Conservation (phyloP, 2,888 invertebrate genomes). For the Cremastinae sp. region DNA sequence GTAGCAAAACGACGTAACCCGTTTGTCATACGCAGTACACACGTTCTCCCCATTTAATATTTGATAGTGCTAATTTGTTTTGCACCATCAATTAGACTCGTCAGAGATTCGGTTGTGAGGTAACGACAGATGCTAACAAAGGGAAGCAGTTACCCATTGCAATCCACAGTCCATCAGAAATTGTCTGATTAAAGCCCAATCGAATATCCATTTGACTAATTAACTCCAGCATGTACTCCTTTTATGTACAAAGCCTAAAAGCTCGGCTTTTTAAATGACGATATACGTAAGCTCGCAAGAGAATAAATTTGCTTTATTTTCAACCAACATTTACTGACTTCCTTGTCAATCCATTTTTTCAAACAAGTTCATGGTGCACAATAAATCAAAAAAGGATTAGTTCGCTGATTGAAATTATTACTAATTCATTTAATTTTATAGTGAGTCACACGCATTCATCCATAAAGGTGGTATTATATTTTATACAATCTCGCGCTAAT, state of each 20-base stretch:
- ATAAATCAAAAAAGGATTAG: too few relatives aligned
- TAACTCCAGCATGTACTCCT: conserved; percentile 58
- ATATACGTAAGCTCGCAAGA: conserved; percentile 14
- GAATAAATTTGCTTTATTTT: conserved; percentile 27
- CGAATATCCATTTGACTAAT: conserved; percentile 68
- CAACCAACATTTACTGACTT: too few relatives aligned
- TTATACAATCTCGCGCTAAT: too few relatives aligned
- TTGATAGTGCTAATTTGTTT: conserved; percentile 64
- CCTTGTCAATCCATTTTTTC: too few relatives aligned
- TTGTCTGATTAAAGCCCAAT: conserved; percentile 70
- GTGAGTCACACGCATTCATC: too few relatives aligned
- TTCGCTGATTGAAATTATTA: too few relatives aligned
- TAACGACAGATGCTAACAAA: conserved; percentile 48
- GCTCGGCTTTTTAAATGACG: conserved; percentile 40
- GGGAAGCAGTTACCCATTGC: conserved; percentile 51
- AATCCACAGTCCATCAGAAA: conserved; percentile 59
- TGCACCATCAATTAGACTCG: conserved; percentile 62
- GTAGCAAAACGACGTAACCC: conserved; percentile 39
- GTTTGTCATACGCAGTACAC: conserved; percentile 16
- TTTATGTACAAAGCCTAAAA: conserved; percentile 54
- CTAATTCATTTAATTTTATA: too few relatives aligned
- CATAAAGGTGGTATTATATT: too few relatives aligned
- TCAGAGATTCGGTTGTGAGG: conserved; percentile 36
- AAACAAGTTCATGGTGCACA: too few relatives aligned
- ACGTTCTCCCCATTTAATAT: conserved; percentile 54